A percentile compares a stretch with the other conserved stretches of the same genome.
Evolutionary conservation across 2,797 vertebrate species (phyloP).

Genomic region (Anguilla obscura): DNA sequence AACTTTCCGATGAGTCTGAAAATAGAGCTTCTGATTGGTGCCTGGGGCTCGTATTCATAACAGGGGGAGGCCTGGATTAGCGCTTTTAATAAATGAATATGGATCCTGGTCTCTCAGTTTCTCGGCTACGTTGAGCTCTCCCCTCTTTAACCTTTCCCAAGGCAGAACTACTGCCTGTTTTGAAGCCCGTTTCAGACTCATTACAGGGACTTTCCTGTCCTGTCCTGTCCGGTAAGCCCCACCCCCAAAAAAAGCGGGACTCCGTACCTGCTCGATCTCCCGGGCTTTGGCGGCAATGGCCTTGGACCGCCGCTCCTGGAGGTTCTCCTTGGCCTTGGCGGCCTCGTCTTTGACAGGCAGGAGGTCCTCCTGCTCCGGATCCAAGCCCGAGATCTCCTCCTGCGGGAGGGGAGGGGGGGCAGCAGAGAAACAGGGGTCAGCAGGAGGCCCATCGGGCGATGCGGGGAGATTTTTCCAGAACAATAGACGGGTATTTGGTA

Average conservation of each 20-base stretch:
- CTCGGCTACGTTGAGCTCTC: too few species aligned
- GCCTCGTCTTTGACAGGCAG: constrained; percentile 56
- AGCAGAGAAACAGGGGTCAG: constrained; percentile 18
- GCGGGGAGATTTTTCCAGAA: too few species aligned
- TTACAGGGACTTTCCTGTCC: background rate
- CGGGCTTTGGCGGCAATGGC: constrained; percentile 66
- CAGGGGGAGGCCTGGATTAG: background rate
- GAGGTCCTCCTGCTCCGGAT: constrained; percentile 51
- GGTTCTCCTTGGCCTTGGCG: constrained; percentile 50
- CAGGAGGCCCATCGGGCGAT: background rate
- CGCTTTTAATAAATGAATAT: too few species aligned
- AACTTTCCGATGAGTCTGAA: too few species aligned
- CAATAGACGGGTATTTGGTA: too few species aligned
- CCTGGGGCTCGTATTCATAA: background rate
- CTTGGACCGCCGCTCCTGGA: constrained; percentile 58
- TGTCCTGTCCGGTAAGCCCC: too few species aligned
- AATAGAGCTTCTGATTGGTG: too few species aligned
- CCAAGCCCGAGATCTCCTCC: constrained; percentile 61
- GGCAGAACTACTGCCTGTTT: too few species aligned
- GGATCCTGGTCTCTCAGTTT: too few species aligned
- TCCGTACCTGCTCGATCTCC: constrained; percentile 71
- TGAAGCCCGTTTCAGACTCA: background rate
- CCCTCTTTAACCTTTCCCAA: too few species aligned
- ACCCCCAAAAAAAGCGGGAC: background rate
- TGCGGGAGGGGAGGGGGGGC: constrained; percentile 46